A percentile compares a stretch with the other conserved stretches of the same genome.
Evolutionary conservation across 2,888 invertebrate genomes (phyloP).

Genomic region (Zele albiditarsus): DNA sequence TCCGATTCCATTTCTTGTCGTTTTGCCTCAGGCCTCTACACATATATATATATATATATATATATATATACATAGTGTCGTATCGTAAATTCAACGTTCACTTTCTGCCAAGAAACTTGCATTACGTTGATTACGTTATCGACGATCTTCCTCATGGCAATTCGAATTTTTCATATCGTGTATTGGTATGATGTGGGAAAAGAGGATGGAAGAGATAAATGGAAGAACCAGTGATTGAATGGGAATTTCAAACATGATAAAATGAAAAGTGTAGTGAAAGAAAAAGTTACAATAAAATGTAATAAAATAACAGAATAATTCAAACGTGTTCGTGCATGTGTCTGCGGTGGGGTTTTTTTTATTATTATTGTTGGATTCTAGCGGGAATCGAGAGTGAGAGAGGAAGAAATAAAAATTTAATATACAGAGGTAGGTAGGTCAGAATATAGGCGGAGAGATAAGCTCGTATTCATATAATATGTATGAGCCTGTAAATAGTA

Average conservation of each 20-base stretch:
- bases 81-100: neutral
- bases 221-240: conserved; percentile 1
- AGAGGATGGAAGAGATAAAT: neutral
- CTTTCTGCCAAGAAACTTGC: neutral
- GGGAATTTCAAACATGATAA: neutral
- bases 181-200: neutral
- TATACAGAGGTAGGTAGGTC: neutral
- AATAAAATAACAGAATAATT: neutral
- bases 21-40: conserved; percentile 5
- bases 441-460: neutral
- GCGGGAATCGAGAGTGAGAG: neutral
- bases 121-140: conserved; percentile 32
- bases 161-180: neutral
- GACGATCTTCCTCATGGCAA: conserved; percentile 1
- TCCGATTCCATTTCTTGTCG: neutral
- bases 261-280: neutral
- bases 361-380: neutral
- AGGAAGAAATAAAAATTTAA: neutral
- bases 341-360: neutral
- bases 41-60: too few relatives aligned
- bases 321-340: too few relatives aligned
- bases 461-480: conserved; percentile 15
- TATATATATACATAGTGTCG: too few relatives aligned
- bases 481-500: neutral
- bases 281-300: neutral